phyloP scores from a whole-genome alignment of 2,888 invertebrate species.

The Chymomyza caudatula region DNA sequence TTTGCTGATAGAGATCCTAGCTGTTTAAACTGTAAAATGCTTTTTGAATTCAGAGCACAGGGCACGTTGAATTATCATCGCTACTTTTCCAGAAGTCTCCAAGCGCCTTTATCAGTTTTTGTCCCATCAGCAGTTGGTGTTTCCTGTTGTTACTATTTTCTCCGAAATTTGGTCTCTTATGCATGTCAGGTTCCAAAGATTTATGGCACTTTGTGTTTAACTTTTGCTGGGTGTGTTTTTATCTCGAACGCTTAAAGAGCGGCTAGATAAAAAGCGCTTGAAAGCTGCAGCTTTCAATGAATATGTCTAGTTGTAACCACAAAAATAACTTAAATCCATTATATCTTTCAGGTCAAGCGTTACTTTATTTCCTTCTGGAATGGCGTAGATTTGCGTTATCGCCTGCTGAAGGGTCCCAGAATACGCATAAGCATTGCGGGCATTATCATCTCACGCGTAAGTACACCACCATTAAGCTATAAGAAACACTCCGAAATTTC shows the following conservation, averaged over 20 bases:
- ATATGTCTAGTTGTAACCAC: conserved; percentile 9
- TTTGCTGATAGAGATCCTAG: too few species aligned
- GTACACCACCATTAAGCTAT: conserved; percentile 70
- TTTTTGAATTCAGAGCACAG: too few species aligned
- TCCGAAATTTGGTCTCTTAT: conserved; percentile 23
- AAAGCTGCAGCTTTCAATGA: conserved; percentile 16
- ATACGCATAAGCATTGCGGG: conserved; percentile 96
- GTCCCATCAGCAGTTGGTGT: neutral
- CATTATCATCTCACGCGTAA: conserved; percentile 95
- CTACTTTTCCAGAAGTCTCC: neutral
- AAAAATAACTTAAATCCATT: neutral
- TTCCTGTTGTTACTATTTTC: neutral
- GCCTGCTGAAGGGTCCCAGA: conserved; percentile 92
- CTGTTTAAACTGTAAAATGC: too few species aligned
- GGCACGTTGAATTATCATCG: too few species aligned
- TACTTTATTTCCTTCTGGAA: conserved; percentile 98
- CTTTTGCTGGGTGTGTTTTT: conserved; percentile 46
- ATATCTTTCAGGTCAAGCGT: conserved; percentile 86
- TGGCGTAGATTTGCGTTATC: conserved; percentile 95
- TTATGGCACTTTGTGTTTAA: conserved; percentile 37
- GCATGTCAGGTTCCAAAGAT: conserved; percentile 51
- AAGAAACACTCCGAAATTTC: conserved; percentile 18
- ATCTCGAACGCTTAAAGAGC: conserved; percentile 23
- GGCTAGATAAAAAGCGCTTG: conserved; percentile 47
- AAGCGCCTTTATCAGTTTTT: neutral